Evolutionary conservation across 2,113 vertebrate species (phyloP).

Genomic region (Gallinago paraguaiae): DNA sequence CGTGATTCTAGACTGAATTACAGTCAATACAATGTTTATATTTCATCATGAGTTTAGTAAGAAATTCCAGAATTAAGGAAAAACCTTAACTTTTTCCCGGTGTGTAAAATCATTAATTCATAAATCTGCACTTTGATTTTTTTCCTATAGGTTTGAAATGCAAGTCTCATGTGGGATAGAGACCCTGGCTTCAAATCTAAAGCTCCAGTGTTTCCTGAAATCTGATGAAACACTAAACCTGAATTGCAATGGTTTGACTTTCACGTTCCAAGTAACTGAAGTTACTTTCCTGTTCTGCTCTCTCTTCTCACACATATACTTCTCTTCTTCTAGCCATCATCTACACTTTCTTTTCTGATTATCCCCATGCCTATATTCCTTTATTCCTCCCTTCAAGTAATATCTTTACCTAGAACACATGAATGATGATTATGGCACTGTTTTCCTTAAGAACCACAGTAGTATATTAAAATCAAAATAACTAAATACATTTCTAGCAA

Average conservation of each 20-base stretch:
- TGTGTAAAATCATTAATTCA: background rate
- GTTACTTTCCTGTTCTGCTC: background rate
- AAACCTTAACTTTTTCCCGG: background rate
- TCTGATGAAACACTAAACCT: background rate
- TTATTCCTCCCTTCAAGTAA: background rate
- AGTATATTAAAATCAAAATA: background rate
- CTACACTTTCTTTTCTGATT: background rate
- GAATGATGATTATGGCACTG: background rate
- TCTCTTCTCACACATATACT: background rate
- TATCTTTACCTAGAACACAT: background rate
- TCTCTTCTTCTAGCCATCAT: background rate
- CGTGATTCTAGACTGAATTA: background rate
- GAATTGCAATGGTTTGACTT: background rate
- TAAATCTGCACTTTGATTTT: background rate
- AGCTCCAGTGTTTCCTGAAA: background rate
- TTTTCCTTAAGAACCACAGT: background rate
- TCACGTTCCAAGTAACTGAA: background rate
- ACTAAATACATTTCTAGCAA: background rate
- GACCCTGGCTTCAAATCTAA: background rate
- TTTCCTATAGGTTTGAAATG: background rate
- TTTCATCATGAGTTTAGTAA: background rate
- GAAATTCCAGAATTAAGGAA: background rate
- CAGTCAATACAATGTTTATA: background rate
- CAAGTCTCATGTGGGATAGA: background rate
- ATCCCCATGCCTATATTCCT: background rate